A percentile compares a stretch with the other conserved stretches of the same genome.
phyloP scores from a whole-genome alignment of 2,113 vertebrate genomes.

The Chrysochloris asiatica region DNA sequence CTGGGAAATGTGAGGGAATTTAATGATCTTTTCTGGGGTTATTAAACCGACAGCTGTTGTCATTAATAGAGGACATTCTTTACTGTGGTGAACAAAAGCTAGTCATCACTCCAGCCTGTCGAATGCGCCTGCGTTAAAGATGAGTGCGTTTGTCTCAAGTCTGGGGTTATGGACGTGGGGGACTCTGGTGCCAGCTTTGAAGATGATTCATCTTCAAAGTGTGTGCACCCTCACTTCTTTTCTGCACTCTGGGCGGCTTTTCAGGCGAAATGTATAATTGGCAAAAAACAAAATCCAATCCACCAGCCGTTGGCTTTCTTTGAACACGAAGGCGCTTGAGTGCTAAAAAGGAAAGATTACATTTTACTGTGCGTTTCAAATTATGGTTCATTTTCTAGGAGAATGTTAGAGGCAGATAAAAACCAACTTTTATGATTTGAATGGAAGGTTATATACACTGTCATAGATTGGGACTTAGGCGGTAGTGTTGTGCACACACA shows the following conservation, averaged over 20 bases:
- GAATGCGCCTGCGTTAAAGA: constrained; percentile 70
- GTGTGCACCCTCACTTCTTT: constrained; percentile 17
- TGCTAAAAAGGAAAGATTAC: constrained; percentile 59
- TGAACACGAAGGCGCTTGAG: constrained; percentile 58
- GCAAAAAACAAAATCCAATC: constrained; percentile 64
- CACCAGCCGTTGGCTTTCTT: constrained; percentile 53
- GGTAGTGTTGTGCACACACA: background rate
- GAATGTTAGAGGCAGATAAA: constrained; percentile 62
- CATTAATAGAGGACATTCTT: constrained; percentile 88
- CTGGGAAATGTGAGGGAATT: constrained; percentile 83
- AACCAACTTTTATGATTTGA: constrained; percentile 58
- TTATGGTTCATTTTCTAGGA: constrained; percentile 66
- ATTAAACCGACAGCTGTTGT: constrained; percentile 90
- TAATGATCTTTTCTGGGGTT: constrained; percentile 89
- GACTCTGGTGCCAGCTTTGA: constrained; percentile 63
- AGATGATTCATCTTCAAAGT: constrained; percentile 57
- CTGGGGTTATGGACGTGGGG: constrained; percentile 57
- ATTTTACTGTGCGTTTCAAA: constrained; percentile 61
- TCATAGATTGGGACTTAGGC: background rate
- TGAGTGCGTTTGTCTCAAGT: constrained; percentile 73
- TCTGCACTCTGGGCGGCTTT: constrained; percentile 62
- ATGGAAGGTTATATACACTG: background rate
- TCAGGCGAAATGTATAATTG: constrained; percentile 62
- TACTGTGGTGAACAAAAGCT: constrained; percentile 71
- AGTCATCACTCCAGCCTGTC: constrained; percentile 79